Percentiles rank a stretch among this genome's conserved stretches.
These are phyloP conservation scores for Ramazzottius varieornatus DNA, from an alignment of 2,888 invertebrate species.

Conservation along the genomic window DNA sequence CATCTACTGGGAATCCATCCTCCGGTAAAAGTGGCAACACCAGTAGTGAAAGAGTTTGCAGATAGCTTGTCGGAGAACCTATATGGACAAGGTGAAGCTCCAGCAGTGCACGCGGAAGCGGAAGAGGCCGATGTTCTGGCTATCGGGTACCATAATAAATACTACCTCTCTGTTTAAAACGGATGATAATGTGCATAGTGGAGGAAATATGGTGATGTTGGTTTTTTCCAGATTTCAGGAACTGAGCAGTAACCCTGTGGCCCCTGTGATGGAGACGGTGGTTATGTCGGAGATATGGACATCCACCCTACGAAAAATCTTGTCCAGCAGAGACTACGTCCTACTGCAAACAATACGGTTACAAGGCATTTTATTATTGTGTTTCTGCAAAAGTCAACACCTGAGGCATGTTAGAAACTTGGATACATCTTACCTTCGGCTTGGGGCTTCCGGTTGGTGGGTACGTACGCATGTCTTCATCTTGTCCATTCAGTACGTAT, in stretches of 20 bases:
- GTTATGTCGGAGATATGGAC: neutral
- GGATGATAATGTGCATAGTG: neutral
- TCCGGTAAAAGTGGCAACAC: neutral
- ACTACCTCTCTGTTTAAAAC: no score
- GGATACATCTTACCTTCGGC: neutral
- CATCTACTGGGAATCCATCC: neutral
- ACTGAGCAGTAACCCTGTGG: neutral
- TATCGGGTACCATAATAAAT: neutral
- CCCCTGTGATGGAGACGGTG: neutral
- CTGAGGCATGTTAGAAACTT: neutral
- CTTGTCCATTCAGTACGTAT: no score
- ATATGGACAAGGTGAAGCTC: neutral
- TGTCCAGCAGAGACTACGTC: neutral
- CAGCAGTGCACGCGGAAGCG: neutral
- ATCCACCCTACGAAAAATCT: neutral
- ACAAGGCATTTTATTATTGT: neutral
- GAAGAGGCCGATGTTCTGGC: neutral
- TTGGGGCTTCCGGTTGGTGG: slow-evolving; percentile 3
- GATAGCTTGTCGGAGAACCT: neutral
- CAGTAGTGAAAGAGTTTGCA: neutral
- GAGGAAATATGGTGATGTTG: neutral
- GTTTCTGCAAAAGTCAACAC: neutral
- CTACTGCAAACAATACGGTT: neutral
- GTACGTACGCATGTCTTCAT: no score
- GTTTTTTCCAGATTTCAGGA: neutral